Base-by-base conservation (phyloP, 2,888 invertebrate species). In the Artemia sinica region DNA sequence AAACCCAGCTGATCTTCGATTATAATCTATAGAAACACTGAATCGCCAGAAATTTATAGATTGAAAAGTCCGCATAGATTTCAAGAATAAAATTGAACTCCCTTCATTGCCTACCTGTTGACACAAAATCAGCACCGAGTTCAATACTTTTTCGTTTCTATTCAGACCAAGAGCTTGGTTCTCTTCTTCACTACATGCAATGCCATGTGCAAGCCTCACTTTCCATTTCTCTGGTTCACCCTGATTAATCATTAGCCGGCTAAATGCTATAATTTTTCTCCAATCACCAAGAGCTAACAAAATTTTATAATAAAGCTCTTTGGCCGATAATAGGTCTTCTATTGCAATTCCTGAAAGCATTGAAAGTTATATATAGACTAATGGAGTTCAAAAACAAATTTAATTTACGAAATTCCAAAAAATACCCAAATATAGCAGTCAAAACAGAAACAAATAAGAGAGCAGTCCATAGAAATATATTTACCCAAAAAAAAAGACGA, bases 321-420 rank as follows among this genome's bases (percentile, higher is more conserved):
- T 58, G 63, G 11, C 63, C 14, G 63, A 58, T 58, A 9, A 28
- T n/a, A 58, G 28, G 63, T 58, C 28, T 28, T 58, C 63, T 1
- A n/a, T n/a, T 18, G 14, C 28, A 58, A 58, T n/a, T n/a, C 63
- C 63, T 58, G 63, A 58, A 58, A 58, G 63, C n/a, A 8, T 58
- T 58, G 10, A 41, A 41, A 6, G 41, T 41, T 41, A 41, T 41
- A 41, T 41, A 41, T 41, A 41, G 6, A 41, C 41, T 41, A 41
- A 5, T 41, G 41, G 41, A 41, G 41, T 41, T 41, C 41, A 41
- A 41, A 41, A 41, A 41, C 6, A 41, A 41, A 41, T 41, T 41
- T 41, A 41, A 41, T 41, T 41, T 41, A 41, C 41, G 6, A 41
- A 41, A 6, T 41, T 41, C 41, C 6, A 41, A 41, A 41, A 41